Percentiles rank a stretch among this genome's conserved stretches.
Conservation (phyloP, 1,140 invertebrate species). For the Pogonomyrmex barbatus region DNA sequence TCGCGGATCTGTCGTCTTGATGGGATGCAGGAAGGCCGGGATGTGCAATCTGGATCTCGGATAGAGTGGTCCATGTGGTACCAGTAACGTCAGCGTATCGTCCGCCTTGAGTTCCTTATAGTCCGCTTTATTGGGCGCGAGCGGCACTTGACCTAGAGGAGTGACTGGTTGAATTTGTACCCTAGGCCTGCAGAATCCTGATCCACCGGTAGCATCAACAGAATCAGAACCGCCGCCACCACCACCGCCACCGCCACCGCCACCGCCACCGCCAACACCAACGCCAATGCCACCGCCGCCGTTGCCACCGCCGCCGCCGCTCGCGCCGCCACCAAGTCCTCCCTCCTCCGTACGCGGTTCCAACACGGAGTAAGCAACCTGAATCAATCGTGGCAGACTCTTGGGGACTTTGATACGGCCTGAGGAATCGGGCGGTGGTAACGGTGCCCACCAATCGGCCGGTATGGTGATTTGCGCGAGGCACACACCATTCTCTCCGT, state of each 20-base stretch:
- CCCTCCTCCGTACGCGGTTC: constrained; percentile 90
- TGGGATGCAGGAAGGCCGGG: constrained; percentile 92
- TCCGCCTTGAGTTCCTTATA: constrained; percentile 94
- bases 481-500: constrained; percentile 95
- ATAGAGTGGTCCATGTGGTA: constrained; percentile 94
- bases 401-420: constrained; percentile 87
- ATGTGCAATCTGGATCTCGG: constrained; percentile 95
- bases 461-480: constrained; percentile 94
- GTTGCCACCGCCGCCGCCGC: neutral
- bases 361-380: constrained; percentile 93
- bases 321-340: constrained; percentile 77
- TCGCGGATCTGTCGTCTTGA: constrained; percentile 86
- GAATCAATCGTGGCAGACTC: constrained; percentile 90
- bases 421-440: constrained; percentile 88
- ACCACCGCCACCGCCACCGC: constrained; percentile 84
- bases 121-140: constrained; percentile 91
- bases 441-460: constrained; percentile 94
- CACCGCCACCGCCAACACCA: constrained; percentile 76
- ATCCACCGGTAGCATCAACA: constrained; percentile 67
- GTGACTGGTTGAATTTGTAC: constrained; percentile 93
- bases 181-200: constrained; percentile 89
- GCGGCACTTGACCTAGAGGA: constrained; percentile 89
- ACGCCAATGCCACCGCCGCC: neutral
- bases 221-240: constrained; percentile 28
- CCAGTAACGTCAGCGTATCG: constrained; percentile 92